Conservation (phyloP, 2,888 invertebrate species). For the Patella ulyssiponensis region DNA sequence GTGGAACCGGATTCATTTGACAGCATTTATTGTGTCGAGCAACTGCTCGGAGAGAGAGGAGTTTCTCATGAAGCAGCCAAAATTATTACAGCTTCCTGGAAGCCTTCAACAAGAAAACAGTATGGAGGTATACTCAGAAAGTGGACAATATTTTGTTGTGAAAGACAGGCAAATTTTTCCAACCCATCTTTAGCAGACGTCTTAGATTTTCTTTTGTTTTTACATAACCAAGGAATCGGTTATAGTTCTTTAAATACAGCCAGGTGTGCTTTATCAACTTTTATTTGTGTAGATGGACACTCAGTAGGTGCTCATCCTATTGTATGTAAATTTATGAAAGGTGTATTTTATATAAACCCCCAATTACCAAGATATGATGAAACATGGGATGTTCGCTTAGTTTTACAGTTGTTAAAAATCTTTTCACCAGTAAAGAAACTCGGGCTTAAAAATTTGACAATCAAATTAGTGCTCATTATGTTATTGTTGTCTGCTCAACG, state of each 20-base stretch:
- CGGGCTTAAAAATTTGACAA: slow-evolving; percentile 23
- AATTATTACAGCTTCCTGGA: slow-evolving; percentile 38
- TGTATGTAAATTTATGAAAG: slow-evolving; percentile 38
- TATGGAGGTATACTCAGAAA: slow-evolving; percentile 28
- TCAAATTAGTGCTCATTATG: slow-evolving; percentile 34
- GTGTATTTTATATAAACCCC: slow-evolving; percentile 32
- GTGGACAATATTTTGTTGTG: slow-evolving; percentile 35
- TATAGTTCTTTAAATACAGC: slow-evolving; percentile 38
- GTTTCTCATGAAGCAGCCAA: slow-evolving; percentile 24
- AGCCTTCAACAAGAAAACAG: slow-evolving; percentile 31
- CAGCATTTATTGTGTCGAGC: slow-evolving; percentile 35
- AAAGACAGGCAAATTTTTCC: slow-evolving; percentile 33
- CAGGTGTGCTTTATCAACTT: background rate
- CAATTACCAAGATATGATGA: slow-evolving; percentile 28
- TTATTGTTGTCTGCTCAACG: slow-evolving; percentile 36
- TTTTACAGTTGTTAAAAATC: slow-evolving; percentile 29
- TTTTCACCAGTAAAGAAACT: slow-evolving; percentile 21
- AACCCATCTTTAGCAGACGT: slow-evolving; percentile 27
- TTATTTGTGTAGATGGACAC: slow-evolving; percentile 13
- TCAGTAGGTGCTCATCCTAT: slow-evolving; percentile 10
- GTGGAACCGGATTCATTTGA: slow-evolving; percentile 29
- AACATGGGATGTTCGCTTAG: slow-evolving; percentile 35
- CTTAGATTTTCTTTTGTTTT: slow-evolving; percentile 21
- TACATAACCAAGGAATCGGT: slow-evolving; percentile 24
- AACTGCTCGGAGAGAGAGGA: slow-evolving; percentile 20